Conservation (phyloP, 2,113 vertebrate species). For the Origma solitaria region DNA sequence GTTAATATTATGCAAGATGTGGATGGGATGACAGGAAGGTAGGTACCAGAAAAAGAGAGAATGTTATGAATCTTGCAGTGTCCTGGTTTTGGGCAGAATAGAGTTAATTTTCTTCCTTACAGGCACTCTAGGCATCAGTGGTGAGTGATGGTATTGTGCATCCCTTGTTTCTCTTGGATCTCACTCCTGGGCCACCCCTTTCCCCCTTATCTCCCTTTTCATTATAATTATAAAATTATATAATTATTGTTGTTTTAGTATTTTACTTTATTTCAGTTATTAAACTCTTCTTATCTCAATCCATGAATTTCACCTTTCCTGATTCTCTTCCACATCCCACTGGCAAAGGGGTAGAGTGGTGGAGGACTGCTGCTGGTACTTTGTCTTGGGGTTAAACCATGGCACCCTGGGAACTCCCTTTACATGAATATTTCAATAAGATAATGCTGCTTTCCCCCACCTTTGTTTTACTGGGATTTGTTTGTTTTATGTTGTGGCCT, state of each 20-base stretch:
- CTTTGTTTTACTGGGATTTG: neutral
- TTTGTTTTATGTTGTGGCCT: neutral
- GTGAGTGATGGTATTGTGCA: neutral
- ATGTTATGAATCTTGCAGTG: neutral
- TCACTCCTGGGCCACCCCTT: neutral
- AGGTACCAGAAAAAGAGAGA: neutral
- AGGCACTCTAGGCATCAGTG: neutral
- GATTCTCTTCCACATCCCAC: rapidly evolving
- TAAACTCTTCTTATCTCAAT: neutral
- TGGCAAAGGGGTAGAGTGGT: too few species aligned
- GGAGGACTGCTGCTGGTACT: neutral
- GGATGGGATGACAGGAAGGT: neutral
- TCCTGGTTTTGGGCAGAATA: neutral
- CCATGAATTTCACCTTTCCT: neutral
- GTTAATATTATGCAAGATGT: neutral
- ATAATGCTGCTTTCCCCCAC: neutral
- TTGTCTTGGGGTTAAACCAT: neutral
- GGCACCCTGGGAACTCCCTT: neutral
- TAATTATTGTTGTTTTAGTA: neutral
- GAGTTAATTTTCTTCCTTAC: neutral
- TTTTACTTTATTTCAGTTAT: neutral
- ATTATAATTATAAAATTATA: neutral
- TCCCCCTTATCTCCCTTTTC: neutral
- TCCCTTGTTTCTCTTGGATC: neutral
- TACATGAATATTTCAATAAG: neutral